These are phyloP conservation scores for Steatornis caripensis DNA, from an alignment of 2,113 vertebrate species.

Conservation along the genomic window DNA sequence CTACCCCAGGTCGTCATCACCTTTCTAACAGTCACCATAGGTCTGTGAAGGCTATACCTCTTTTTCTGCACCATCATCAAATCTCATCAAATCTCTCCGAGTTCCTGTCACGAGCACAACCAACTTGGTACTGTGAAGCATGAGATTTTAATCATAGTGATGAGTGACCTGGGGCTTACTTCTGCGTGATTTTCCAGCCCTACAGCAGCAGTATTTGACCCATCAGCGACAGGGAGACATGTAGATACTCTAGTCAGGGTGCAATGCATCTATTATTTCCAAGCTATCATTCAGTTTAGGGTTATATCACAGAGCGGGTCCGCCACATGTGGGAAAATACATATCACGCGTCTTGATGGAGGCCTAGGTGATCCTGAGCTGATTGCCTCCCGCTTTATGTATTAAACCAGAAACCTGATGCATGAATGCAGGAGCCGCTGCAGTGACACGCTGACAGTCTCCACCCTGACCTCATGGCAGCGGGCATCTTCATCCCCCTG, in stretches of 20 bases:
- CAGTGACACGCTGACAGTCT: not conserved
- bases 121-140: not conserved
- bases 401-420: not conserved
- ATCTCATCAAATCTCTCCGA: not conserved
- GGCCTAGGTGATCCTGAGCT: not conserved
- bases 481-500: not conserved
- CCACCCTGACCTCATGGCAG: not conserved
- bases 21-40: not conserved
- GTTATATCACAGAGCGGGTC: not conserved
- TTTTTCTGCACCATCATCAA: not conserved
- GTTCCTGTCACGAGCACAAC: not conserved
- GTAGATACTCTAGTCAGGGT: not conserved
- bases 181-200: not conserved
- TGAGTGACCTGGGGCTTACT: not conserved
- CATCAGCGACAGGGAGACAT: not conserved
- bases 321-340: not conserved
- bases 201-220: not conserved
- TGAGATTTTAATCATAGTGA: not conserved
- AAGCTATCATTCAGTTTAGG: not conserved
- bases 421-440: not conserved
- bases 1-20: not conserved
- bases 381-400: not conserved
- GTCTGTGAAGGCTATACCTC: not conserved
- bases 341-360: not conserved
- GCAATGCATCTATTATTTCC: not conserved